A percentile compares a stretch with the other conserved stretches of the same genome.
Conservation (phyloP, 2,113 vertebrate genomes). For the Rhineura floridana region DNA sequence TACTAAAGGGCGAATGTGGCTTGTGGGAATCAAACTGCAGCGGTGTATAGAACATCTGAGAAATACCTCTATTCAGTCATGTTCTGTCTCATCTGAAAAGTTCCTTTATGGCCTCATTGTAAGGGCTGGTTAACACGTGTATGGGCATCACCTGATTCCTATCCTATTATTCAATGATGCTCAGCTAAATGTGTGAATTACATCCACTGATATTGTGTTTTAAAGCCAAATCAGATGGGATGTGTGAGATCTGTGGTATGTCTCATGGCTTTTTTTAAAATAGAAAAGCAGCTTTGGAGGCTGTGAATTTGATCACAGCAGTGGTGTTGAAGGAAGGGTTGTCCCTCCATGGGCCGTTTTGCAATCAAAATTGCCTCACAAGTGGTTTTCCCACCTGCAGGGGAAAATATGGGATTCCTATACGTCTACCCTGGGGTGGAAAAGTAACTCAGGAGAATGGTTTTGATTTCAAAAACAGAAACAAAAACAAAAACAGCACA, state of each 20-base stretch:
- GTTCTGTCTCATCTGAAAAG: background rate
- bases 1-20: background rate
- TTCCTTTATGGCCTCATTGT: background rate
- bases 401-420: background rate
- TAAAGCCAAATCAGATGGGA: background rate
- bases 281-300: background rate
- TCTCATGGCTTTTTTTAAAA: background rate
- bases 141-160: background rate
- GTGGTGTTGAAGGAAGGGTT: background rate
- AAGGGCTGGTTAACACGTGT: background rate
- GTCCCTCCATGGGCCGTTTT: background rate
- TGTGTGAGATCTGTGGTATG: background rate
- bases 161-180: background rate
- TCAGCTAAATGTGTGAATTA: background rate
- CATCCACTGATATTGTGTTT: background rate
- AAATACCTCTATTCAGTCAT: background rate
- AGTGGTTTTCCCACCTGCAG: background rate
- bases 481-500: too few species aligned
- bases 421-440: background rate
- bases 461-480: background rate
- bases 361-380: background rate
- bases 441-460: background rate
- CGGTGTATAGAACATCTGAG: background rate
- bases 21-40: background rate
- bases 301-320: background rate